Evolutionary conservation across 2,113 vertebrate species (phyloP), one percentile per base, ranked within the genome.

Genomic region (Mustela lutreola): DNA sequence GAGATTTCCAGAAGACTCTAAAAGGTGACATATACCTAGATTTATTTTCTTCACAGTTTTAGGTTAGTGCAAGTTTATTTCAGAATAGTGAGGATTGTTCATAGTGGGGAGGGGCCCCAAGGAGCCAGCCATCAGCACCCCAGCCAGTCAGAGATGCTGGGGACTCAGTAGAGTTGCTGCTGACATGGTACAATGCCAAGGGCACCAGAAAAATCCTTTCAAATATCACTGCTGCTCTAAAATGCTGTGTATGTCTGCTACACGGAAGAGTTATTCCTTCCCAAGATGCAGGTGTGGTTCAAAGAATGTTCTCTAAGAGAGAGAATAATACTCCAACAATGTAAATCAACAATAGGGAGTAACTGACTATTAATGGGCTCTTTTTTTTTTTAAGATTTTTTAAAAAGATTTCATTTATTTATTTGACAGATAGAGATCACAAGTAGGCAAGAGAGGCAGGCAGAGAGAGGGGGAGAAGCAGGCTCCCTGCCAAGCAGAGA

Each of bases 21-120:
- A 93, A 95, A 92, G n/a, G 24, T 84, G 21, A 70, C n/a, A 78
- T n/a, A 82, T 24, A 81, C 26, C n/a, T 92, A 84, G 79, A 65
- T 87, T 76, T 79, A 15, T 95, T 98, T 97, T 96, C 82, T 88
- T 96, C 67, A 56, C 39, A 58, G 79, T 97, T 94, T 97, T 91
- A 88, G 58, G 63, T 87, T 92, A 65, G 58, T 56, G 39, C 16
- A 60, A 94, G 39, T 89, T 85, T 95, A 85, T 90, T 79, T 95
- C 50, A 63, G 39, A 42, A 89, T 58, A 60, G 19, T 63, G 39
- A 58, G 39, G 48, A 78, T 36, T 86, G 53, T 56, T 83, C 42
- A 14, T 18, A 5, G 58, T 24, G 11, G 22, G 62, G 3, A 26
- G 10, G 28, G 31, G 12, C 6, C 19, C 14, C 6, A 71, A 73